These are phyloP conservation scores for Leucophora obtusa DNA, from an alignment of 2,888 invertebrate genomes.

Conservation along the genomic window DNA sequence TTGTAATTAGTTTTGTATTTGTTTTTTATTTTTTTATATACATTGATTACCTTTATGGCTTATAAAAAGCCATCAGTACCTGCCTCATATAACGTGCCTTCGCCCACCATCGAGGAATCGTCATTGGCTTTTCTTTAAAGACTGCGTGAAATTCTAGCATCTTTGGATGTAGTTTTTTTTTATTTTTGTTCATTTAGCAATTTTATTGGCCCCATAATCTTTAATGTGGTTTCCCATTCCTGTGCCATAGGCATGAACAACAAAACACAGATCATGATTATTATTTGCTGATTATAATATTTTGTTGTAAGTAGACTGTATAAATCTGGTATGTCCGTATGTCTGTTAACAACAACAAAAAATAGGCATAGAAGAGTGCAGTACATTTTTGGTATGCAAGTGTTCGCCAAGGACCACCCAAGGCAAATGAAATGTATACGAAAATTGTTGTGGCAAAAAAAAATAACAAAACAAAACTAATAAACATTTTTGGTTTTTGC, in stretches of 20 bases:
- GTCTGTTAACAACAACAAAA: constrained; percentile 42
- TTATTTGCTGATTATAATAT: constrained; percentile 51
- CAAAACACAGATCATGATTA: constrained; percentile 55
- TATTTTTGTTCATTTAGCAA: too few species aligned
- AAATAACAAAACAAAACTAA: too few species aligned
- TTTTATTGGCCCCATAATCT: not conserved
- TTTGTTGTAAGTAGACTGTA: constrained; percentile 37
- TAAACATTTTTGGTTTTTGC: constrained; percentile 32
- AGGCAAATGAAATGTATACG: constrained; percentile 49
- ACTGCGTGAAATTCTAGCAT: too few species aligned
- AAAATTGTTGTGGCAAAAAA: constrained; percentile 1
- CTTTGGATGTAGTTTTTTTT: too few species aligned
- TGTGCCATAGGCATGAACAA: constrained; percentile 4
- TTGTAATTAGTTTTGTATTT: too few species aligned
- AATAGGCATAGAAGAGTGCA: constrained; percentile 30
- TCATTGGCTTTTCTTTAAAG: too few species aligned
- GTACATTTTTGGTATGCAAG: constrained; percentile 51
- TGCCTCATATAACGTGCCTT: too few species aligned
- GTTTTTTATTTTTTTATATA: too few species aligned
- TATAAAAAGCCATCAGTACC: too few species aligned
- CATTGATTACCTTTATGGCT: too few species aligned
- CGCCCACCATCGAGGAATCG: too few species aligned
- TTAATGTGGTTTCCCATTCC: not conserved
- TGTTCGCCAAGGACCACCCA: constrained; percentile 51
- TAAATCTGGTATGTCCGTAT: constrained; percentile 36